Evolutionary conservation across 1,140 invertebrate genomes (phyloP).

Genomic region (Cydia pomonella): DNA sequence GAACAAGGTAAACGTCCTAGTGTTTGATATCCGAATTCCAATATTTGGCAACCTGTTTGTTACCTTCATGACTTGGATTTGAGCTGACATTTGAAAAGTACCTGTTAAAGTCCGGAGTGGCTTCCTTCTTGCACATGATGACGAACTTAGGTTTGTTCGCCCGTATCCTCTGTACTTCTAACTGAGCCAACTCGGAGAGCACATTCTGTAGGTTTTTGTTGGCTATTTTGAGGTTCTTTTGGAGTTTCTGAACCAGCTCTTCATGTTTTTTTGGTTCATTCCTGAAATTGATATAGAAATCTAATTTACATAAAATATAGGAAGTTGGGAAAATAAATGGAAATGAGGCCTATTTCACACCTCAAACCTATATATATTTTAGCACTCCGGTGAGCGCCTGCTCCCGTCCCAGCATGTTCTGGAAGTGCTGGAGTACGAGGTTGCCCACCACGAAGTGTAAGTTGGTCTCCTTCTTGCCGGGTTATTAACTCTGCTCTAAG

Average conservation of each 20-base stretch:
- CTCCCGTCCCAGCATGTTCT: conserved; percentile 84
- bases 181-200: conserved; percentile 84
- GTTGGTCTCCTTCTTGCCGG: conserved; percentile 87
- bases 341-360: too few relatives aligned
- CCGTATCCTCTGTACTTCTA: conserved; percentile 84
- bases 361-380: conserved; percentile 79
- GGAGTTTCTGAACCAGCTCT: conserved; percentile 86
- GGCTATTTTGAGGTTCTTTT: conserved; percentile 83
- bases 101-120: conserved; percentile 86
- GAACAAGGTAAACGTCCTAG: too few relatives aligned
- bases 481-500: too few relatives aligned
- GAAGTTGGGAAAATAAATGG: not conserved
- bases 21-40: too few relatives aligned
- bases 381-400: conserved; percentile 84
- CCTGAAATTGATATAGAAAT: conserved; percentile 68
- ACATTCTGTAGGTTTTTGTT: conserved; percentile 84
- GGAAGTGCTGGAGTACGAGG: conserved; percentile 83
- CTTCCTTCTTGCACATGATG: conserved; percentile 85
- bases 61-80: too few relatives aligned
- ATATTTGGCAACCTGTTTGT: too few relatives aligned
- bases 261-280: conserved; percentile 85
- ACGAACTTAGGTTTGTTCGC: conserved; percentile 77
- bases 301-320: not conserved
- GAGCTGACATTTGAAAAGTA: too few relatives aligned
- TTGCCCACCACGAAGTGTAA: conserved; percentile 86